Base-by-base conservation (phyloP, 2,888 invertebrate species). In the Eristalis tenax region DNA sequence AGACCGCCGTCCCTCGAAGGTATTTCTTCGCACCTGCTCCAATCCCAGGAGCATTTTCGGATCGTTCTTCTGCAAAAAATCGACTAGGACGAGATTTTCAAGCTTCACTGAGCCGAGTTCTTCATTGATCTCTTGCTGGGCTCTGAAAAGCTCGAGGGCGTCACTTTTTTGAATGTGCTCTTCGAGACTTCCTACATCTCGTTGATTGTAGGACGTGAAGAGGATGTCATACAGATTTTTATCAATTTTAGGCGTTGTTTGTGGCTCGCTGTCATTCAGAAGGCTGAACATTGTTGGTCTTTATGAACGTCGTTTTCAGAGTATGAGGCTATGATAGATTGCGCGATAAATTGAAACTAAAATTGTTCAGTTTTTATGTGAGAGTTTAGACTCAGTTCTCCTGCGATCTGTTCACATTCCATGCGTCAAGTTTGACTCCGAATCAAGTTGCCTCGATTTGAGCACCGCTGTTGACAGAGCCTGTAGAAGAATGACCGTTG, bases 41-140 rank as follows among this genome's bases (percentile, higher is more conserved):
- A 92, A 63, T 0, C 92, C 92, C 35, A 91, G 69, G 57, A 93
- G 89, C 1, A 92, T 76, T 84, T 91, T 92, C 2, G 92, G 91
- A 89, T 92, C 92, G 66, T 92, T 92, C 74, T 91, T 92, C 71
- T 92, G 90, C 0, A 93, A 84, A 78, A 92, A 93, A 81, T 92
- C 91, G 0, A 89, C 89, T 22, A 93, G 88, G 11, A 92, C 89
- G 38, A 90, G 86, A 76, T 92, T 92, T 90, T 93, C 93, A 8
- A 93, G 89, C 70, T 90, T 90, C 0, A 89, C 80, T 13, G 89
- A 89, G 18, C 89, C 90, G 56, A 91, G 69, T 75, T 92, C 91
- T 28, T 88, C 90, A 75, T 91, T 90, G 6, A 91, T 75, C 70
- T 89, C 89, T 59, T 91, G 89, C 2, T 92, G 79, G 1, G 91